Evolutionary conservation across 2,888 invertebrate genomes (phyloP).

Genomic region (Hemithea aestivaria): DNA sequence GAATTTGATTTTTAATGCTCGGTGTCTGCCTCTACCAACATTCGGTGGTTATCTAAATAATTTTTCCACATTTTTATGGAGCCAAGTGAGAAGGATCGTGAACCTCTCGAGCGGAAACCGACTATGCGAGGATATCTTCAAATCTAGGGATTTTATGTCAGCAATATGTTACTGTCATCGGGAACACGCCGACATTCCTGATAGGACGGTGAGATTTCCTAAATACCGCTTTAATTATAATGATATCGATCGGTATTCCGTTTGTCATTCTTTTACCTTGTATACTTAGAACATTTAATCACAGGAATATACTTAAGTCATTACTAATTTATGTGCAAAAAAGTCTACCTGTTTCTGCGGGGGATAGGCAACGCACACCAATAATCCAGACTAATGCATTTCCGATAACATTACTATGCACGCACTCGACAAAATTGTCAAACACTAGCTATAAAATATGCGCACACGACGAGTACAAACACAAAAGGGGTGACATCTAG

Average conservation of each 20-base stretch:
- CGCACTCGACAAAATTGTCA: too few species aligned
- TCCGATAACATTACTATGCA: too few species aligned
- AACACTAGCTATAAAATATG: too few species aligned
- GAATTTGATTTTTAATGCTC: too few species aligned
- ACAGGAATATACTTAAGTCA: too few species aligned
- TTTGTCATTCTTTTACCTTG: slow-evolving; percentile 57
- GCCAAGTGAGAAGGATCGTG: slow-evolving; percentile 46
- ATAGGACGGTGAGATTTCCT: slow-evolving; percentile 66
- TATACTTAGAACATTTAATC: slow-evolving; percentile 26
- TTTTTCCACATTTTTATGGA: slow-evolving; percentile 67
- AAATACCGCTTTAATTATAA: slow-evolving; percentile 71
- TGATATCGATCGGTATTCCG: slow-evolving; percentile 66
- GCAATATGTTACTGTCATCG: slow-evolving; percentile 69
- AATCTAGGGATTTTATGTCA: slow-evolving; percentile 73
- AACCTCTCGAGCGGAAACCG: slow-evolving; percentile 59
- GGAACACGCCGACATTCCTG: slow-evolving; percentile 61
- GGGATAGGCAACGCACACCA: too few species aligned
- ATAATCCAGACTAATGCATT: too few species aligned
- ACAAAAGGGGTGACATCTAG: too few species aligned
- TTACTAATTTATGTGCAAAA: too few species aligned
- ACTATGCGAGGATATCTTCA: slow-evolving; percentile 69
- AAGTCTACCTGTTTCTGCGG: too few species aligned
- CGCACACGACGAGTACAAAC: too few species aligned
- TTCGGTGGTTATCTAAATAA: slow-evolving; percentile 57
- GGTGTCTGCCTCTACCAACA: too few species aligned